Evolutionary conservation across 2,888 invertebrate species (phyloP).

Genomic region (Caenorhabditis afra): DNA sequence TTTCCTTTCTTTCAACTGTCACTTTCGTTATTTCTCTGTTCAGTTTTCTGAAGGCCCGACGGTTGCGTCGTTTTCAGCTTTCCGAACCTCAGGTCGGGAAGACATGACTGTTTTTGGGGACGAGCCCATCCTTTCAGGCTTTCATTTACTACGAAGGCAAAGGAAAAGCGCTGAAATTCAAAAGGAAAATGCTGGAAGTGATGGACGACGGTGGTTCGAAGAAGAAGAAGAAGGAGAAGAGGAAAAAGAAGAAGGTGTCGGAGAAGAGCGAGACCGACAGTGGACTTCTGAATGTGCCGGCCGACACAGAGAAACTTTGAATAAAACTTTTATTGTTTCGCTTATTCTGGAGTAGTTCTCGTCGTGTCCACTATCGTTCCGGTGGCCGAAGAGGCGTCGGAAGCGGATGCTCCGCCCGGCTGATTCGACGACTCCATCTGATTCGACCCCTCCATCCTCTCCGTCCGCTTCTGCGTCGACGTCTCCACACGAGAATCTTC

Average conservation of each 20-base stretch:
- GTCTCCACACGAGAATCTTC: neutral
- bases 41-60: slow-evolving; percentile 20
- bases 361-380: neutral
- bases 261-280: neutral
- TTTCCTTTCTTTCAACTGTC: slow-evolving; percentile 17
- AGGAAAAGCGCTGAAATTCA: slow-evolving; percentile 18
- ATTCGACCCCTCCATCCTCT: too few relatives aligned
- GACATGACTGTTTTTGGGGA: neutral
- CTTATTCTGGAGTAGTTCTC: neutral
- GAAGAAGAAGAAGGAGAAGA: slow-evolving; percentile 1
- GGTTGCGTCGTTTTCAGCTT: slow-evolving; percentile 19
- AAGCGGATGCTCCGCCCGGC: too few relatives aligned
- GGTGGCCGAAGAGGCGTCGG: neutral
- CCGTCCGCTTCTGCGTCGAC: too few relatives aligned
- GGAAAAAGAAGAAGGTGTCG: neutral
- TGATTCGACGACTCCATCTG: too few relatives aligned
- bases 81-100: slow-evolving; percentile 16
- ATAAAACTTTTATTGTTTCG: neutral
- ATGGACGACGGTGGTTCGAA: slow-evolving; percentile 36
- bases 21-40: slow-evolving; percentile 8
- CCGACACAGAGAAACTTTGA: slow-evolving; percentile 4
- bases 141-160: slow-evolving; percentile 29
- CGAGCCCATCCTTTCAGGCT: slow-evolving; percentile 1
- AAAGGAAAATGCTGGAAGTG: slow-evolving; percentile 27
- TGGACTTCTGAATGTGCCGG: neutral